Conservation (phyloP, 2,797 vertebrate species). For the Melopsittacus undulatus region DNA sequence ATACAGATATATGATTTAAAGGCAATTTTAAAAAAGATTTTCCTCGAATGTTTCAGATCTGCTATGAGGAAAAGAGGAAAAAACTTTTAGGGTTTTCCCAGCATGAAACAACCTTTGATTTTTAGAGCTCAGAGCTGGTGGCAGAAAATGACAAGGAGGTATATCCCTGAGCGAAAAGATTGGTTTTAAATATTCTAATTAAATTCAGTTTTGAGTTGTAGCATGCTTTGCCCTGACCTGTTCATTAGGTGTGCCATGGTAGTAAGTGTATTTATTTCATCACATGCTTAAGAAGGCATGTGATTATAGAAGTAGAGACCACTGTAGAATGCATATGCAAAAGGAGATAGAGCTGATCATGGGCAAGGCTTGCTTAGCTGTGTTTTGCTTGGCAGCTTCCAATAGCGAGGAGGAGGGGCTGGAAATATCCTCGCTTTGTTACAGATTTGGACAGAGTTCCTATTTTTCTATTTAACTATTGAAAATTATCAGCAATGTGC, state of each 20-base stretch:
- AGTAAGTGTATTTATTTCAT: background rate
- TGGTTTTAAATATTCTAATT: background rate
- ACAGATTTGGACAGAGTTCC: background rate
- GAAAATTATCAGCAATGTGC: background rate
- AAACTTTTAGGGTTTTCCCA: background rate
- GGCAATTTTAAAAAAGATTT: background rate
- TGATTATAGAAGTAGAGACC: background rate
- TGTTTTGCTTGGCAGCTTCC: constrained; percentile 21
- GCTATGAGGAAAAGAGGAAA: background rate
- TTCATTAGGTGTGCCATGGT: background rate
- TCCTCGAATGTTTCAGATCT: background rate
- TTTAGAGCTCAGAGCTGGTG: background rate
- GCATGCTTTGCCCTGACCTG: background rate
- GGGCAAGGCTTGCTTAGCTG: background rate
- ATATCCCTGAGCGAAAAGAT: background rate
- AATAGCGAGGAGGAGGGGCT: background rate
- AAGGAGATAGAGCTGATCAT: background rate
- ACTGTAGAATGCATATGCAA: background rate
- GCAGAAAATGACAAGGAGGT: background rate
- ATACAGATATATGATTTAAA: background rate
- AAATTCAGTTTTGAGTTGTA: background rate
- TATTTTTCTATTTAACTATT: background rate
- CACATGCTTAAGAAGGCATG: background rate
- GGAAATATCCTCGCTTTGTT: background rate
- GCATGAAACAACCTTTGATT: background rate